phyloP scores from a whole-genome alignment of 2,113 vertebrate genomes.

The Gnathonemus echidnorhynchus region DNA sequence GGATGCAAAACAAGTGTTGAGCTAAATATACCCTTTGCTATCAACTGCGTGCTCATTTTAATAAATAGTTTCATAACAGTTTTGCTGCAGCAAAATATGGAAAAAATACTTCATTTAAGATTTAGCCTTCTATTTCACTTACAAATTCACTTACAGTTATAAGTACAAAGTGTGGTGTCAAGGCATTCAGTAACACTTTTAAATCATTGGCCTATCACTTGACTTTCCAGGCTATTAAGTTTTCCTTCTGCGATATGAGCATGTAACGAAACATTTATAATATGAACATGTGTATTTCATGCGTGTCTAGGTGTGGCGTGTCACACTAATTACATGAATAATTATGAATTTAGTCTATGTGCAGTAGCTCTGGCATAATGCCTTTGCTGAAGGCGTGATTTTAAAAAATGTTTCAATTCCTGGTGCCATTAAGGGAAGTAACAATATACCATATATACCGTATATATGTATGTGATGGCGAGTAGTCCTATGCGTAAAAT shows the following conservation, averaged over 20 bases:
- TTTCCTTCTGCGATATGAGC: not conserved
- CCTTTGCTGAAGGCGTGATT: conserved; percentile 24
- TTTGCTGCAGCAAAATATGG: not conserved
- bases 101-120: not conserved
- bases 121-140: not conserved
- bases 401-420: conserved; percentile 29
- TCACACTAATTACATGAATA: not conserved
- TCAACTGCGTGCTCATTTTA: not conserved
- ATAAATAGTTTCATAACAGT: not conserved
- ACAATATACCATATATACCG: conserved; percentile 34
- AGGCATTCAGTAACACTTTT: not conserved
- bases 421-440: conserved; percentile 37
- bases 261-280: not conserved
- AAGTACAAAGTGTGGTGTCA: not conserved
- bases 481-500: conserved; percentile 24
- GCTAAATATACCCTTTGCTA: not conserved
- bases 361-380: not conserved
- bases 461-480: conserved; percentile 20
- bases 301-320: not conserved
- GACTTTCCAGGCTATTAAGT: not conserved
- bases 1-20: not conserved
- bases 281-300: not conserved
- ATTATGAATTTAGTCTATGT: not conserved
- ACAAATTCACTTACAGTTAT: not conserved
- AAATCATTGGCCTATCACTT: not conserved